Evolutionary conservation across 2,888 invertebrate species (phyloP).

Genomic region (Neria commutata): DNA sequence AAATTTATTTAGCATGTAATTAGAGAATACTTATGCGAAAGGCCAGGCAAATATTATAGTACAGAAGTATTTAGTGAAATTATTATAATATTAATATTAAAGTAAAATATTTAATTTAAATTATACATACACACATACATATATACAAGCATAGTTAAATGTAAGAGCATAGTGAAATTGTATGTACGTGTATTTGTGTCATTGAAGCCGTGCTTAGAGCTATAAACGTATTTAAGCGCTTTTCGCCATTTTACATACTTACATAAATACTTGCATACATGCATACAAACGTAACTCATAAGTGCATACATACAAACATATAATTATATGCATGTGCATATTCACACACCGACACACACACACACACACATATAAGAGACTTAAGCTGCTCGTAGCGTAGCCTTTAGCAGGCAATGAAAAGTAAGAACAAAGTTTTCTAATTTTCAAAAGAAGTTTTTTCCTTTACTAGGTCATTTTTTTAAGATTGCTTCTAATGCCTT

Average conservation of each 20-base stretch:
- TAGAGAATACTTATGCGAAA: too few species aligned
- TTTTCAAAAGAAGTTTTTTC: too few species aligned
- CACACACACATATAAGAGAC: slow-evolving; percentile 10
- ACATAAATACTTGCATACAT: neutral
- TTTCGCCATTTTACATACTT: slow-evolving; percentile 42
- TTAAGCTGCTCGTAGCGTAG: slow-evolving; percentile 19
- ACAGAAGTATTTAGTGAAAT: neutral
- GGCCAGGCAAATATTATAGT: neutral
- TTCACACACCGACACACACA: slow-evolving; percentile 10
- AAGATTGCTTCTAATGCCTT: too few species aligned
- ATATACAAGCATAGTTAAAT: slow-evolving; percentile 3
- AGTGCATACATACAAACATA: too few species aligned
- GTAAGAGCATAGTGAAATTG: slow-evolving; percentile 14
- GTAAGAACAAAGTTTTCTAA: too few species aligned
- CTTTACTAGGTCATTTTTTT: too few species aligned
- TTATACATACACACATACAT: slow-evolving; percentile 27
- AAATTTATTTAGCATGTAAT: neutral
- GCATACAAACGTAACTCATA: too few species aligned
- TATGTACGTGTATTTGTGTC: slow-evolving; percentile 32
- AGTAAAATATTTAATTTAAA: slow-evolving; percentile 8
- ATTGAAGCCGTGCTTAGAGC: slow-evolving; percentile 33
- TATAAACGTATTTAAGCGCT: slow-evolving; percentile 43
- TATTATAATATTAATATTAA: slow-evolving; percentile 23
- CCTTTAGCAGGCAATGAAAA: too few species aligned
- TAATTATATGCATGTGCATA: neutral